A percentile compares a stretch with the other conserved stretches of the same genome.
Conservation (phyloP, 2,888 invertebrate genomes). For the Dolichomitus sp. region DNA sequence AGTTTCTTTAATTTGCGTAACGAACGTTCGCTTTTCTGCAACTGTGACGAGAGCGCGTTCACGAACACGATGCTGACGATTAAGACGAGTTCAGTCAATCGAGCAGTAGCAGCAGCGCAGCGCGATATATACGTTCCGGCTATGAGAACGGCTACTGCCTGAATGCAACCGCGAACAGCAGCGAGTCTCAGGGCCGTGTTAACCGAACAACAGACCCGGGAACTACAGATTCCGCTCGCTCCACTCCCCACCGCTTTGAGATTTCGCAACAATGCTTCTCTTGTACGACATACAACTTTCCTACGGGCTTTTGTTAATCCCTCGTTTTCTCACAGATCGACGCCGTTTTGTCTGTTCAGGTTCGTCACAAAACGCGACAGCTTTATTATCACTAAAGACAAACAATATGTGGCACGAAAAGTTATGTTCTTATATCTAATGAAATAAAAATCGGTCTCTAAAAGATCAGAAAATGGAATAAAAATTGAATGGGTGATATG, state of each 20-base stretch:
- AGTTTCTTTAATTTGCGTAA: constrained; percentile 34
- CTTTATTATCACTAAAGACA: neutral
- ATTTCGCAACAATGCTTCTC: neutral
- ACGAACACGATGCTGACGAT: constrained; percentile 50
- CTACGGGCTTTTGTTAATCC: neutral
- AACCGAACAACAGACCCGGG: constrained; percentile 3
- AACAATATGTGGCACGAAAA: no score
- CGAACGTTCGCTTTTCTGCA: constrained; percentile 10
- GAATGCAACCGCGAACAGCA: constrained; percentile 75
- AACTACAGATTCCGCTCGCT: constrained; percentile 1
- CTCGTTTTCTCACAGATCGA: neutral
- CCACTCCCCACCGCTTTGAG: neutral
- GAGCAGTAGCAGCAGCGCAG: constrained; percentile 33
- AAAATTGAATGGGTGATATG: no score
- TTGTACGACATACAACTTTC: neutral
- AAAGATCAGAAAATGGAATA: no score
- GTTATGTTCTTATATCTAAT: no score
- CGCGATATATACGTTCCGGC: constrained; percentile 72
- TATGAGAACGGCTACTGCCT: constrained; percentile 77
- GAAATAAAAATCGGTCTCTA: no score
- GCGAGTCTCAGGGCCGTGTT: constrained; percentile 70
- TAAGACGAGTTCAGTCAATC: constrained; percentile 46
- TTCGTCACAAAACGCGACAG: neutral
- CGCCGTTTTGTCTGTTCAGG: neutral
- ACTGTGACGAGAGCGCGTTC: constrained; percentile 44